Conservation (phyloP, 2,888 invertebrate genomes). For the Schizaphis graminum region DNA sequence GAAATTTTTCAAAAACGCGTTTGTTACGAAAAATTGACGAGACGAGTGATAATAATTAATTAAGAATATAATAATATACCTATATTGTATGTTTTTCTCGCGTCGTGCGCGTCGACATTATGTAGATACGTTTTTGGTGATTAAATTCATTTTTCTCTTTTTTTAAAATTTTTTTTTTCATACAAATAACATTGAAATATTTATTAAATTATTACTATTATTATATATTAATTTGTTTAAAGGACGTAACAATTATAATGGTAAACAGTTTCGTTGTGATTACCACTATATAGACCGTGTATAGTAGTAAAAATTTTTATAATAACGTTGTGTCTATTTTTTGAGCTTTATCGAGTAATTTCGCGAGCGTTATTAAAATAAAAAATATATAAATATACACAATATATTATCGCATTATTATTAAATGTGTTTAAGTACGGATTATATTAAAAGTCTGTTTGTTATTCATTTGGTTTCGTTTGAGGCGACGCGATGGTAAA, state of each 20-base stretch:
- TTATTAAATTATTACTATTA: background rate
- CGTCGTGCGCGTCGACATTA: background rate
- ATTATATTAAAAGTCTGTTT: constrained; percentile 24
- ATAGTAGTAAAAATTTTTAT: constrained; percentile 1
- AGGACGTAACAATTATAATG: constrained; percentile 43
- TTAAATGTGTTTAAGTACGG: constrained; percentile 44
- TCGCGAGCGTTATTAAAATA: constrained; percentile 48
- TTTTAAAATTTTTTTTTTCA: background rate
- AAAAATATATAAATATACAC: constrained; percentile 42
- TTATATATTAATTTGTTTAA: constrained; percentile 13
- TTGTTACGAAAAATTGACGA: constrained; percentile 23
- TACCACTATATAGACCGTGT: constrained; percentile 4
- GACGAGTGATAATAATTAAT: background rate
- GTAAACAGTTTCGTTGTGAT: constrained; percentile 23
- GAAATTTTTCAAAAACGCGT: background rate
- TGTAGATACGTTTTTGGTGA: background rate
- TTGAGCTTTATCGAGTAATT: constrained; percentile 53
- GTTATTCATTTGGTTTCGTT: constrained; percentile 7
- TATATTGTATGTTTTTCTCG: background rate
- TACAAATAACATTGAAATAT: constrained; percentile 32
- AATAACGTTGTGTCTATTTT: constrained; percentile 34
- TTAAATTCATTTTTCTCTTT: constrained; percentile 22
- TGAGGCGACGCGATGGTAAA: constrained; percentile 28
- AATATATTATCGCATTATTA: constrained; percentile 21
- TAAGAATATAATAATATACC: background rate